A percentile compares a stretch with the other conserved stretches of the same genome.
phyloP scores from a whole-genome alignment of 2,113 vertebrate species.

The Ceyx cyanopectus region DNA sequence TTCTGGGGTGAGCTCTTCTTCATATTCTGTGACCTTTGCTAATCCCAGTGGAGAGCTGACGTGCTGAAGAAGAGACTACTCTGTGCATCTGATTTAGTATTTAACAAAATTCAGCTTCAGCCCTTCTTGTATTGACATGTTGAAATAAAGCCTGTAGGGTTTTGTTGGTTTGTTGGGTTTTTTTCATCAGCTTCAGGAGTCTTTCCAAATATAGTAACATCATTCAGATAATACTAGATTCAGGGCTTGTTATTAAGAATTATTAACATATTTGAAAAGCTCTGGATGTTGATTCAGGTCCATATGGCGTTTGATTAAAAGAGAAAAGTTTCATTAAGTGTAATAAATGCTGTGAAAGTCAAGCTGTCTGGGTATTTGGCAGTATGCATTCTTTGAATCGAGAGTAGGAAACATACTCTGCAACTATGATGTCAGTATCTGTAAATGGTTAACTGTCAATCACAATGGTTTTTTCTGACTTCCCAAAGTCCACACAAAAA shows the following conservation, averaged over 20 bases:
- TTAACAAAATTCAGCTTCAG: not conserved
- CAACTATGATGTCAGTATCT: not conserved
- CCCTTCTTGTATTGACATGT: not conserved
- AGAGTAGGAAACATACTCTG: not conserved
- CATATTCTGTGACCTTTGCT: not conserved
- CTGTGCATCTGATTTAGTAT: not conserved
- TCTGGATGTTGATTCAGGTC: slow-evolving; percentile 30
- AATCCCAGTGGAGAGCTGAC: not conserved
- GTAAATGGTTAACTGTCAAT: not conserved
- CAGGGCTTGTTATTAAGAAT: slow-evolving; percentile 5
- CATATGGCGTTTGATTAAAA: not conserved
- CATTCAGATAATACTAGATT: not conserved
- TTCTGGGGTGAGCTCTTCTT: not conserved
- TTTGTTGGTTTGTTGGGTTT: not conserved
- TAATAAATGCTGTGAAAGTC: slow-evolving; percentile 1
- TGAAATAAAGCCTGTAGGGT: not conserved
- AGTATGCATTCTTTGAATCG: not conserved
- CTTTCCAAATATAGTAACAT: slow-evolving; percentile 12
- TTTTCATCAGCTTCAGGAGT: not conserved
- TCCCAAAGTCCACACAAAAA: not conserved
- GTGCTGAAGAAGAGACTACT: not conserved
- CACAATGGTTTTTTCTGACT: not conserved
- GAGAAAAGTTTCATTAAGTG: not conserved
- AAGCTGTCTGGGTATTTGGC: not conserved
- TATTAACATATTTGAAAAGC: slow-evolving; percentile 16